Evolutionary conservation across 30 jellyfish, hydroid and myxozoan species (phyloP).

Genomic region (Hydractinia symbiolongicarpus): DNA sequence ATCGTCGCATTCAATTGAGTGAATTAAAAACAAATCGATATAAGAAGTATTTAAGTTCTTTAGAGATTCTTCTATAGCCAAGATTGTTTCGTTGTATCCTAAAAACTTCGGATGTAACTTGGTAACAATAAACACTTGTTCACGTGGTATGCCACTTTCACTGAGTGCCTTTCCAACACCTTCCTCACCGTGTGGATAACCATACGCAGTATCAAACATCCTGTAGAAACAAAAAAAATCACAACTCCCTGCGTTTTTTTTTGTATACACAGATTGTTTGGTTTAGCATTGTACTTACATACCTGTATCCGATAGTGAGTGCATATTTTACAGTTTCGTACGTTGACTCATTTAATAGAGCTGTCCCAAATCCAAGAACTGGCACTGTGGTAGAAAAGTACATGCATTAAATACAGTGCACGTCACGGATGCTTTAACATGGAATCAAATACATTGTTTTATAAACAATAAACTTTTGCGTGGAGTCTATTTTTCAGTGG

Average conservation of each 20-base stretch:
- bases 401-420: too few relatives aligned
- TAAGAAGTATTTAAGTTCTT: conserved; percentile 50
- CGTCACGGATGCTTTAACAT: too few relatives aligned
- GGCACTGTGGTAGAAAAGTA: conserved; percentile 65
- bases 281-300: neutral
- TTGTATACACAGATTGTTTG: too few relatives aligned
- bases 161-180: conserved; percentile 68
- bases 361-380: conserved; percentile 88
- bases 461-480: too few relatives aligned
- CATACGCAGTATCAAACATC: conserved; percentile 79
- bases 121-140: conserved; percentile 71
- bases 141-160: conserved; percentile 69
- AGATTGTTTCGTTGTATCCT: conserved; percentile 69
- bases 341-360: conserved; percentile 56
- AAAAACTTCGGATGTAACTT: conserved; percentile 83
- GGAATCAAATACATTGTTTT: too few relatives aligned
- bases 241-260: too few relatives aligned
- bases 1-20: conserved; percentile 80
- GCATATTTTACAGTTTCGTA: conserved; percentile 61
- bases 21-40: conserved; percentile 75
- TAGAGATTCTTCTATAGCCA: conserved; percentile 83
- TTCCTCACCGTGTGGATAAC: conserved; percentile 83
- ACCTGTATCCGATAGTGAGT: conserved; percentile 85
- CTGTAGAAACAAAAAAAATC: conserved; percentile 26
- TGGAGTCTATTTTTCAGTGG: too few relatives aligned